Base-by-base conservation (phyloP, 2,113 vertebrate genomes). In the Coryphaenoides rupestris region DNA sequence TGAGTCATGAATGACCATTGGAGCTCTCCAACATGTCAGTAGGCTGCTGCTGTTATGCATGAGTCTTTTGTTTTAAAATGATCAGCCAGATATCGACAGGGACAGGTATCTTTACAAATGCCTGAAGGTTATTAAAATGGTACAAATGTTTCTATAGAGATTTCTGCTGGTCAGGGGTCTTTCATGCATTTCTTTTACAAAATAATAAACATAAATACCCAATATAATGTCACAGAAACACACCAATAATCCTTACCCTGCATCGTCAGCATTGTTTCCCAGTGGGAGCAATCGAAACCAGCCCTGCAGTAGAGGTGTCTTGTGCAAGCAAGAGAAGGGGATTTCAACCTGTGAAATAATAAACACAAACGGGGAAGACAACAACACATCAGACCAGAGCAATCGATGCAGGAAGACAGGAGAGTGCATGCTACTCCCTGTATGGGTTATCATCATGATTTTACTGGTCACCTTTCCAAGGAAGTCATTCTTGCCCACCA, bases 401-500 rank as follows among this genome's bases (percentile, higher is more conserved):
- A 62, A 59, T 21, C 6, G 49, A 1, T 23, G 21, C 10, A 55
- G 21, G 10, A 21, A 21, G 54, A 17, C 19, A 22, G 10, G 16
- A 53, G 16, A 28, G 14, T 5, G n/a, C 47, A 50, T n/a, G 4
- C 16, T 3, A n/a, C 3, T n/a, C 47, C 33, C 9, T 40, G 33
- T 13, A 40, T 9, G 33, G 33, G 1, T 40, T 40, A 12, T 40
- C 47, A 50, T n/a, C 47, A 50, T 7, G 47, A 50, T 53, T 62
- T 24, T 22, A 15, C 33, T 40, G 33, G 33, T 92, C 82, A 95
- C 94, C 93, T 88, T 84, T 65, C 94, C 95, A 78, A 96, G 60
- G 84, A 96, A 96, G 85, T 95, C 93, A 1, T 96, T 96, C 84
- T 94, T 98, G 75, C 95, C 95, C 89, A 96, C 93, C 87, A 95